phyloP scores from a whole-genome alignment of 2,888 invertebrate species.

The Lasioglossum leucozonium region DNA sequence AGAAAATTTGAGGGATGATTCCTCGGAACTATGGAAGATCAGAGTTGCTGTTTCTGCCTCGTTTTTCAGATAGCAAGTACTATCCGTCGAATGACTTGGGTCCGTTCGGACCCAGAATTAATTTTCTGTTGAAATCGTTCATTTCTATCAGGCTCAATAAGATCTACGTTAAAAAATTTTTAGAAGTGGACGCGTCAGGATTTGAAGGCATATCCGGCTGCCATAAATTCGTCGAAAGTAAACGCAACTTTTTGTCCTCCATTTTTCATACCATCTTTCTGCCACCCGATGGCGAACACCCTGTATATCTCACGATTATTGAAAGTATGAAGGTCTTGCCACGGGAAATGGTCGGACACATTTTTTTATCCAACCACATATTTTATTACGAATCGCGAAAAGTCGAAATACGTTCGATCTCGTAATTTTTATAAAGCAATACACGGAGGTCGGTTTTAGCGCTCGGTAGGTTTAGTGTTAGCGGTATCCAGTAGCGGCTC shows the following conservation, averaged over 20 bases:
- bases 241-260: too few species aligned
- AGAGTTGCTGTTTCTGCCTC: too few species aligned
- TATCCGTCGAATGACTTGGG: too few species aligned
- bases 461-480: not conserved
- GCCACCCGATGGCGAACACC: not conserved
- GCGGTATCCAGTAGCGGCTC: not conserved
- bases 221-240: too few species aligned
- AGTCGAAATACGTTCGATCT: not conserved
- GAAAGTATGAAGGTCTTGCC: not conserved
- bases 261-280: not conserved
- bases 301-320: not conserved
- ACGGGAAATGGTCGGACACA: not conserved
- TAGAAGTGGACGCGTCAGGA: too few species aligned
- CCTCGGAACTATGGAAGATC: not conserved
- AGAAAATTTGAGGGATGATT: not conserved
- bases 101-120: too few species aligned
- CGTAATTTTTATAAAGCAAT: not conserved
- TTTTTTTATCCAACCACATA: not conserved
- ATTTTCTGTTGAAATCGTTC: not conserved
- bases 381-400: not conserved
- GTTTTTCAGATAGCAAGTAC: too few species aligned
- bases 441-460: not conserved
- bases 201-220: too few species aligned
- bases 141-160: not conserved
- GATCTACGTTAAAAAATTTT: not conserved